Base-by-base conservation (phyloP, 2,888 invertebrate species). In the Sinhomidia bicolor region DNA sequence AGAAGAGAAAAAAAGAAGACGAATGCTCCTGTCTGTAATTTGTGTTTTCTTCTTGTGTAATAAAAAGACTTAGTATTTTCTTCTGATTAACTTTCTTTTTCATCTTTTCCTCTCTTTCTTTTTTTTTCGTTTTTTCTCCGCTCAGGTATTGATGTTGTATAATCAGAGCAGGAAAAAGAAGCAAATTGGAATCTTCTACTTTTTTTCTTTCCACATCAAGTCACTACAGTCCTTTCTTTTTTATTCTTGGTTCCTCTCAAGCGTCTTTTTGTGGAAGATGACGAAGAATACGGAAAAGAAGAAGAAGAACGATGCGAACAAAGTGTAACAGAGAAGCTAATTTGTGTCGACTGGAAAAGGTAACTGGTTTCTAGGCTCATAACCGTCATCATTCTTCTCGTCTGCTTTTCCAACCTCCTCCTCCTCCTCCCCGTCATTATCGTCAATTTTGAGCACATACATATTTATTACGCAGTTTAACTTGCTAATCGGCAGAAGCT, bases 51-150 rank as follows among this genome's bases (percentile, higher is more conserved):
- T n/a, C 65, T 44, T 14, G 54, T 60, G 32, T 41, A 29, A 84
- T 76, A 57, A 51, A 85, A 85, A 78, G 65, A 32, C 85, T 65
- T 47, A 71, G 44, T 47, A 36, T 85, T 85, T 65, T 88, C 82
- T 82, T 57, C 78, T 88, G 83, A 88, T 88, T 88, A 88, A 79
- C 79, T 83, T 83, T 79, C 78, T 76, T 81, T 81, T 85, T 14
- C 47, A 47, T 29, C 62, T 85, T 26, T 65, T 14, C 12, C 47
- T 44, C 29, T 82, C 71, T 51, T 14, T 32, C 29, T 32, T 17
- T 47, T 1, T 36, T 29, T 32, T 65, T 65, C 20, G n/a, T 36
- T 32, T 29, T 32, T 51, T 57, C 12, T 81, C 47, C 10, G 26
- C 44, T 51, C 32, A 68, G 81, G 60, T 57, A 80, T 74, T 47